phyloP scores from a whole-genome alignment of 2,797 vertebrate species.

The Microchirus variegatus region DNA sequence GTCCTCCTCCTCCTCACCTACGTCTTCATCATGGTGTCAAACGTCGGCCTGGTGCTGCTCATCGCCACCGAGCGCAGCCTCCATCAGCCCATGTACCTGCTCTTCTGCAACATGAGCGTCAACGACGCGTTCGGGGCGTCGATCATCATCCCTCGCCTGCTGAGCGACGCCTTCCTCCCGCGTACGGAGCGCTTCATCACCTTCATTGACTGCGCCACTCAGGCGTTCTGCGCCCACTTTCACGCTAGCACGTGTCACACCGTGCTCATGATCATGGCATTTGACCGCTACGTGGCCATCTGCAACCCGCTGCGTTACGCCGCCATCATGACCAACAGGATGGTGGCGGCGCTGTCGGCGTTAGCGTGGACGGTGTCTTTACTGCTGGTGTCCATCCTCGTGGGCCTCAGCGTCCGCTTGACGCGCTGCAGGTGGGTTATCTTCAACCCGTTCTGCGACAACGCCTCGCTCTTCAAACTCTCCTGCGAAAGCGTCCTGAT shows the following conservation, averaged over 20 bases:
- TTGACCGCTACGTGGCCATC: conserved; percentile 85
- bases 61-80: conserved; percentile 64
- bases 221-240: conserved; percentile 84
- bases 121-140: conserved; percentile 79
- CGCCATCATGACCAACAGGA: conserved; percentile 68
- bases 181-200: conserved; percentile 73
- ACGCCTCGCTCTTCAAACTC: conserved; percentile 84
- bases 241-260: conserved; percentile 77
- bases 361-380: conserved; percentile 57
- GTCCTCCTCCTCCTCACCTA: conserved; percentile 56
- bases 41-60: conserved; percentile 61
- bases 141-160: conserved; percentile 68
- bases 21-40: conserved; percentile 58
- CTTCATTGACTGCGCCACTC: conserved; percentile 74
- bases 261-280: conserved; percentile 84
- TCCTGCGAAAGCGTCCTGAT: conserved; percentile 78
- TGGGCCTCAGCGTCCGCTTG: conserved; percentile 75
- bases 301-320: conserved; percentile 81
- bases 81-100: conserved; percentile 85
- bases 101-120: conserved; percentile 82
- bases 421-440: conserved; percentile 77
- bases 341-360: conserved; percentile 66
- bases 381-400: conserved; percentile 67
- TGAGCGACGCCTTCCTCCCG: conserved; percentile 71
- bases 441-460: conserved; percentile 82